A percentile compares a stretch with the other conserved stretches of the same genome.
phyloP scores from a whole-genome alignment of 2,113 vertebrate species.

The Callipepla californica region DNA sequence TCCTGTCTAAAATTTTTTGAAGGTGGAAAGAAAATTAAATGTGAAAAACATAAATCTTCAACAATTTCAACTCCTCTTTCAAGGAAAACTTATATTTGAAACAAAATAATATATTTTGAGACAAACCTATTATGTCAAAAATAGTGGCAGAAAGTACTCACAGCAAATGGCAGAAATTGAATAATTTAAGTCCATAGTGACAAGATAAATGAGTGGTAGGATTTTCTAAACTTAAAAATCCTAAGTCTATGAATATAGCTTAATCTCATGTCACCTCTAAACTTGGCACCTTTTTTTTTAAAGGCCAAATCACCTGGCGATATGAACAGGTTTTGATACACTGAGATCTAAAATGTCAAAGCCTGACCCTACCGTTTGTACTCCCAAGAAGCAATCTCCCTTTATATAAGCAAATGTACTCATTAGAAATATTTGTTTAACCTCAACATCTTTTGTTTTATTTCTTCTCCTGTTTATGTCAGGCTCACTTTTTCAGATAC shows the following conservation, averaged over 20 bases:
- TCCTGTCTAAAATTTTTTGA: conserved; percentile 5
- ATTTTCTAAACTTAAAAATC: background rate
- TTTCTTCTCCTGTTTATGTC: background rate
- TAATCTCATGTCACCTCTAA: background rate
- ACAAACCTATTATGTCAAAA: background rate
- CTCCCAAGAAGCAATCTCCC: background rate
- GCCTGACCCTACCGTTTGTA: background rate
- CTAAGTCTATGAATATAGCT: background rate
- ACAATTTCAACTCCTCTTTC: background rate
- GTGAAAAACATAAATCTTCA: background rate
- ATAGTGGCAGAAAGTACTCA: background rate
- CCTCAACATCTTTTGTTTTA: background rate
- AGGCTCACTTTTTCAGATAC: background rate
- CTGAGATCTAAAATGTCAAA: background rate
- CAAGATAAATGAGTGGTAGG: background rate
- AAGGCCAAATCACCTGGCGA: background rate
- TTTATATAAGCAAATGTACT: background rate
- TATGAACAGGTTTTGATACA: background rate
- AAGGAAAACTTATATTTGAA: background rate
- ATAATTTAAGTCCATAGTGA: background rate
- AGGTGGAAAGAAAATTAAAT: background rate
- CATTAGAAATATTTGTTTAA: background rate
- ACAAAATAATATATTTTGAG: background rate
- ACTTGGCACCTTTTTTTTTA: background rate
- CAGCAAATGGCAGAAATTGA: background rate